Conservation (phyloP, 1,140 invertebrate species). For the Musca domestica region DNA sequence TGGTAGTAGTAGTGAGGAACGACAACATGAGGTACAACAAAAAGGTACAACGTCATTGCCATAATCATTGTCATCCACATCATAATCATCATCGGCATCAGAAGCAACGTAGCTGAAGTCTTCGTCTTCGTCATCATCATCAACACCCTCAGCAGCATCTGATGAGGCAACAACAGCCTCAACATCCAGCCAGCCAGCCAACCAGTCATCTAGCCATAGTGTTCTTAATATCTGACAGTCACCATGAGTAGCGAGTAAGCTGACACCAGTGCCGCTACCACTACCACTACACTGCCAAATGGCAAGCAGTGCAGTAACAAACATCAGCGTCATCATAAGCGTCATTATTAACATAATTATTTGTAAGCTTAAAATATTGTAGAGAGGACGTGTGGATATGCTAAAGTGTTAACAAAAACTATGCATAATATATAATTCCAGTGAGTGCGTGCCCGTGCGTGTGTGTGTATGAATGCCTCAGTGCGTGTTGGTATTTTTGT, state of each 20-base stretch:
- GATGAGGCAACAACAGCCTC: no score
- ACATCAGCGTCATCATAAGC: constrained; percentile 11
- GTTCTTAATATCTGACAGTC: no score
- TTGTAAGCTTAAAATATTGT: constrained; percentile 19
- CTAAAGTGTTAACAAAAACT: constrained; percentile 21
- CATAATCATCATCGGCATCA: not conserved
- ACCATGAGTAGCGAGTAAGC: no score
- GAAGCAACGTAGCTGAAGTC: not conserved
- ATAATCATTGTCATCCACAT: constrained; percentile 8
- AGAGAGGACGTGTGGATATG: constrained; percentile 18
- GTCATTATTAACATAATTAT: constrained; percentile 19
- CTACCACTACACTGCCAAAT: no score
- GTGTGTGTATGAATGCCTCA: not conserved
- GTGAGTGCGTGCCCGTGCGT: not conserved
- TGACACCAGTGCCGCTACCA: no score
- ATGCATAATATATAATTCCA: constrained; percentile 9
- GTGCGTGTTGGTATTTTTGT: not conserved
- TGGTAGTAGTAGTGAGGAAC: no score
- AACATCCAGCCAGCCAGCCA: no score
- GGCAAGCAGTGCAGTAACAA: not conserved
- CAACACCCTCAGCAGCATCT: no score
- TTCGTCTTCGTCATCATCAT: no score
- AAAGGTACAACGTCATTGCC: not conserved
- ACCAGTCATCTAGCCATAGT: no score
- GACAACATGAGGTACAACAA: no score